Percentiles rank a stretch among this genome's conserved stretches.
Evolutionary conservation across 2,797 vertebrate species (phyloP).

Genomic region (Decapterus maruadsi): DNA sequence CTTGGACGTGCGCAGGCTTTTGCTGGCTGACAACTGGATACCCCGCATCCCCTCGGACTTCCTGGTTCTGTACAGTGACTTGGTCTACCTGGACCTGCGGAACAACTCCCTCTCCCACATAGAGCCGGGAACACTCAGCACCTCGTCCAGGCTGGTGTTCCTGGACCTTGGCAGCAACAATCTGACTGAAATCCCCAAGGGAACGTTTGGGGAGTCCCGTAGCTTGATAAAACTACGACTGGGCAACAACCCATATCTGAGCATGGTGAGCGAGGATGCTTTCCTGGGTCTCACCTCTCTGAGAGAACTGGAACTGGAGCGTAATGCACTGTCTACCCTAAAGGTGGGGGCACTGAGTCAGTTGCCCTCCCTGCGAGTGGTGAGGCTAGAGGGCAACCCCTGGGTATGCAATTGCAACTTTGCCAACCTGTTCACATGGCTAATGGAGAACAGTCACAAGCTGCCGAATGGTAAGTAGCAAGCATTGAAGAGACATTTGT

Average conservation of each 20-base stretch:
- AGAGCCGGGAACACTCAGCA: slow-evolving; percentile 94
- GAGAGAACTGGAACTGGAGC: slow-evolving; percentile 94
- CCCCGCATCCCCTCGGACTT: slow-evolving; percentile 94
- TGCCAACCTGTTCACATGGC: slow-evolving; percentile 94
- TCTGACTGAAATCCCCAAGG: slow-evolving; percentile 93
- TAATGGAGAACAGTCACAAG: slow-evolving; percentile 94
- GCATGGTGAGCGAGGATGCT: slow-evolving; percentile 92
- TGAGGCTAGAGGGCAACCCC: slow-evolving; percentile 96
- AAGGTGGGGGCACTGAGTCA: slow-evolving; percentile 91
- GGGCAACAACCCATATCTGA: slow-evolving; percentile 93
- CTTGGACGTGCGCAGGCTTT: slow-evolving; percentile 93
- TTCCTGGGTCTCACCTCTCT: slow-evolving; percentile 94
- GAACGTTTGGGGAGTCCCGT: slow-evolving; percentile 92
- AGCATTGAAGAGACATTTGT: slow-evolving; percentile 5
- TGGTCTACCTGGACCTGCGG: slow-evolving; percentile 96
- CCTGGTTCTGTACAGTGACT: slow-evolving; percentile 95
- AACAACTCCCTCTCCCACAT: slow-evolving; percentile 95
- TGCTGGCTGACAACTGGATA: slow-evolving; percentile 95
- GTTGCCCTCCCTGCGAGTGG: slow-evolving; percentile 91
- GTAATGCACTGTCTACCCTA: slow-evolving; percentile 93
- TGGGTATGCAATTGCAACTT: slow-evolving; percentile 98
- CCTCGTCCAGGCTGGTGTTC: slow-evolving; percentile 94
- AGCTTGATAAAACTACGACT: slow-evolving; percentile 93
- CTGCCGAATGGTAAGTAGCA: slow-evolving; percentile 92
- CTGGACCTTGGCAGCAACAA: slow-evolving; percentile 97